These are phyloP conservation scores for Stenoptilia bipunctidactyla DNA, from an alignment of 2,888 invertebrate species.

Conservation along the genomic window DNA sequence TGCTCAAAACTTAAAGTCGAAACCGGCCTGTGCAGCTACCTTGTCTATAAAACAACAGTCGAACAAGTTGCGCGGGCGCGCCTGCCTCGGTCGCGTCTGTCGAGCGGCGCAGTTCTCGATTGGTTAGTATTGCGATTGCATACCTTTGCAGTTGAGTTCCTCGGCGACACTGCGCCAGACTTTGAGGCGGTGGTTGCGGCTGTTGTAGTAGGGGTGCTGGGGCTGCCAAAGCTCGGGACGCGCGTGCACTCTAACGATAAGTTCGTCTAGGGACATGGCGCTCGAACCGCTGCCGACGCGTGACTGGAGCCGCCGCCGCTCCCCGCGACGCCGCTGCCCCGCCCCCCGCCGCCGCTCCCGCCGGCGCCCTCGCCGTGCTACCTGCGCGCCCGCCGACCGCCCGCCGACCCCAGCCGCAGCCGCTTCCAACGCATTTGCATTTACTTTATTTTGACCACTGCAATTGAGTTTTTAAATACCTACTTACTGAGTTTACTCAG, in stretches of 20 bases:
- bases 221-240: slow-evolving; percentile 20
- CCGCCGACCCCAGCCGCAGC: slow-evolving; percentile 1
- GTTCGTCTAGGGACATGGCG: slow-evolving; percentile 15
- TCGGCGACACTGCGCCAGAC: slow-evolving; percentile 18
- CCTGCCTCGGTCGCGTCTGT: neutral
- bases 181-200: slow-evolving; percentile 13
- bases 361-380: no score
- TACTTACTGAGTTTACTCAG: no score
- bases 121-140: neutral
- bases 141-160: slow-evolving; percentile 13
- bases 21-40: no score
- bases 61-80: no score
- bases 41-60: no score
- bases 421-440: neutral
- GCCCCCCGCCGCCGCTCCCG: slow-evolving; percentile 3
- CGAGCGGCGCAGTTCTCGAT: neutral
- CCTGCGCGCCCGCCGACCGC: slow-evolving; percentile 5
- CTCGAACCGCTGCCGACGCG: slow-evolving; percentile 3
- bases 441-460: no score
- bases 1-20: no score
- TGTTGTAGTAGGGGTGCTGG: slow-evolving; percentile 17
- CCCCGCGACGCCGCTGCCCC: slow-evolving; percentile 1
- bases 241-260: slow-evolving; percentile 18
- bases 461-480: no score
- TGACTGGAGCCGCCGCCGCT: slow-evolving; percentile 6